Percentiles rank a stretch among this genome's conserved stretches.
These are phyloP conservation scores for Epinephelus moara DNA, from an alignment of 2,113 vertebrate species.

Conservation along the genomic window DNA sequence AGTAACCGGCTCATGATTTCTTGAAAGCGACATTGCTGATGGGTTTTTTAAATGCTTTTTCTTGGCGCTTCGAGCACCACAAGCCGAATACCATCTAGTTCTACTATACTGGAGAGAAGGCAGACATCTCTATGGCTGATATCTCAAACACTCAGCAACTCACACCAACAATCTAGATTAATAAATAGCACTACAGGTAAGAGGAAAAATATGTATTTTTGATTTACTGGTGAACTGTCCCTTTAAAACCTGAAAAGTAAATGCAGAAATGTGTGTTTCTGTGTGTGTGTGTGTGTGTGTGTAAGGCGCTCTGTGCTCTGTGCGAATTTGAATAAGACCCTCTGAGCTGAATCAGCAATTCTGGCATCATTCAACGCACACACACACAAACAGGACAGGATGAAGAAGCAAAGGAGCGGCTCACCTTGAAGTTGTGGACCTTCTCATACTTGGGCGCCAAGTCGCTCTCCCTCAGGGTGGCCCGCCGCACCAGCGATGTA, in stretches of 20 bases:
- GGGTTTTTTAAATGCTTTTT: too few relatives aligned
- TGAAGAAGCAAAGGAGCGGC: constrained; percentile 41
- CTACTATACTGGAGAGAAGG: too few relatives aligned
- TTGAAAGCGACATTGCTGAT: too few relatives aligned
- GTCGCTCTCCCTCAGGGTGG: constrained; percentile 98
- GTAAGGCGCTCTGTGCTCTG: constrained; percentile 6
- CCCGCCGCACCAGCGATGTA: constrained; percentile 96
- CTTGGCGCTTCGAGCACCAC: too few relatives aligned
- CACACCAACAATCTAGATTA: too few relatives aligned
- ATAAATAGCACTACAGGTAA: too few relatives aligned
- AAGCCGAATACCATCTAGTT: too few relatives aligned
- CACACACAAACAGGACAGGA: constrained; percentile 3
- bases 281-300: neutral
- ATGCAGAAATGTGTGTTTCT: constrained; percentile 18
- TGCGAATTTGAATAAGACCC: constrained; percentile 64
- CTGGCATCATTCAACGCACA: constrained; percentile 10
- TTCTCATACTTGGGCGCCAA: constrained; percentile 97
- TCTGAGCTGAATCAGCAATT: constrained; percentile 59
- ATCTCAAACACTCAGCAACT: too few relatives aligned
- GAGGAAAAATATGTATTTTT: too few relatives aligned
- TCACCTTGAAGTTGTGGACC: constrained; percentile 99
- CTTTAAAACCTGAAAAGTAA: constrained; percentile 5
- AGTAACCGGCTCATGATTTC: too few relatives aligned
- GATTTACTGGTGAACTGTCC: too few relatives aligned
- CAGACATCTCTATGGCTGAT: too few relatives aligned